Evolutionary conservation across 2,888 invertebrate species (phyloP).

Genomic region (Drosophila basisetae): DNA sequence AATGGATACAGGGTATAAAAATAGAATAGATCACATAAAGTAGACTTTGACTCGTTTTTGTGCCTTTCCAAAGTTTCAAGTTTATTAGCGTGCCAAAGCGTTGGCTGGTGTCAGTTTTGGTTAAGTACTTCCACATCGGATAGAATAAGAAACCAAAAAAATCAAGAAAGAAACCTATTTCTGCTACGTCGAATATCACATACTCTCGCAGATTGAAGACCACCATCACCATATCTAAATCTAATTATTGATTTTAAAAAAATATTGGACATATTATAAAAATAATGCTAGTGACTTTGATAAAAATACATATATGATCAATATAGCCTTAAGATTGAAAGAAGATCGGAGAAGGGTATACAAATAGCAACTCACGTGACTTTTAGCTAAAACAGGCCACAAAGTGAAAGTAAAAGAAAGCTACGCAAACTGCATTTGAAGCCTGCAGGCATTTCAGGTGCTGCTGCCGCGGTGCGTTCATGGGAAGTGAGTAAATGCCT

Average conservation of each 20-base stretch:
- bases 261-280: neutral
- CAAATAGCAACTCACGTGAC: slow-evolving; percentile 4
- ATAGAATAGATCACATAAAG: neutral
- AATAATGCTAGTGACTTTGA: neutral
- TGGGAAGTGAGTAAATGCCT: slow-evolving; percentile 32
- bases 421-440: slow-evolving; percentile 60
- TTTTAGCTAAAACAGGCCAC: slow-evolving; percentile 17
- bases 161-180: slow-evolving; percentile 2
- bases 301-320: too few relatives aligned
- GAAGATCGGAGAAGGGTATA: neutral
- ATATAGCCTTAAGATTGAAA: too few relatives aligned
- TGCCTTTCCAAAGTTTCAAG: slow-evolving; percentile 65
- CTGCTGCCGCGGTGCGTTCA: neutral
- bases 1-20: neutral
- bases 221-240: neutral
- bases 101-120: slow-evolving; percentile 57
- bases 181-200: too few relatives aligned
- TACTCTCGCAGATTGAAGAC: neutral
- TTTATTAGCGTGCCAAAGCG: slow-evolving; percentile 62
- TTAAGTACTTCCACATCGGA: slow-evolving; percentile 38
- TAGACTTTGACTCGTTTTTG: slow-evolving; percentile 46
- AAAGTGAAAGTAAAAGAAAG: slow-evolving; percentile 50
- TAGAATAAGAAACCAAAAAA: slow-evolving; percentile 4
- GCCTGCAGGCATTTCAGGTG: slow-evolving; percentile 33
- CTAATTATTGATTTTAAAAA: neutral